Evolutionary conservation across 2,113 vertebrate genomes (phyloP).

Genomic region (Pterocles gutturalis): DNA sequence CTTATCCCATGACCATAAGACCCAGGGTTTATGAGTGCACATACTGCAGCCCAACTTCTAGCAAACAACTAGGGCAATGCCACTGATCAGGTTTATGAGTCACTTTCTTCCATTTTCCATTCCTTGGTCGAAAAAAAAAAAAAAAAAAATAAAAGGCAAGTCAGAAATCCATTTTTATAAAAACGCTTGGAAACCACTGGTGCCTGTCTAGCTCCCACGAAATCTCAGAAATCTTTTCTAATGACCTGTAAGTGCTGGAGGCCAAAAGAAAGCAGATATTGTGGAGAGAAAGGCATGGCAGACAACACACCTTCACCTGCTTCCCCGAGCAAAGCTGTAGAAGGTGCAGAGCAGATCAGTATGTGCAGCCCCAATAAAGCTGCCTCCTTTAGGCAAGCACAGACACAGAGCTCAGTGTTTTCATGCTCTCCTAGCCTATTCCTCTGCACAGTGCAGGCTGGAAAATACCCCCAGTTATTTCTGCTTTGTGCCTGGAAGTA

Average conservation of each 20-base stretch:
- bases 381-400: not conserved
- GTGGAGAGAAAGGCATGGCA: not conserved
- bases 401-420: not conserved
- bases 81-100: not conserved
- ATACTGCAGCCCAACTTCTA: not conserved
- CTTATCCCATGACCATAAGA: not conserved
- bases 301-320: not conserved
- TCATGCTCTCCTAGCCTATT: not conserved
- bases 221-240: not conserved
- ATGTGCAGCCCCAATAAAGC: not conserved
- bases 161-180: conserved; percentile 7
- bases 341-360: not conserved
- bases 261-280: not conserved
- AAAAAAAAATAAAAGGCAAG: not conserved
- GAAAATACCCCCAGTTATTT: not conserved
- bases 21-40: not conserved
- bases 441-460: not conserved
- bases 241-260: not conserved
- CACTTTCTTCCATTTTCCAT: not conserved
- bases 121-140: not conserved
- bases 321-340: not conserved
- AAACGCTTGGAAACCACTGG: conserved; percentile 29
- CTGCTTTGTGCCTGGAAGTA: not conserved
- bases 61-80: not conserved
- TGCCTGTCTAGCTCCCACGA: conserved; percentile 24